These are phyloP conservation scores for Diachasma alloeum DNA, from an alignment of 1,140 invertebrate genomes.

Conservation along the genomic window DNA sequence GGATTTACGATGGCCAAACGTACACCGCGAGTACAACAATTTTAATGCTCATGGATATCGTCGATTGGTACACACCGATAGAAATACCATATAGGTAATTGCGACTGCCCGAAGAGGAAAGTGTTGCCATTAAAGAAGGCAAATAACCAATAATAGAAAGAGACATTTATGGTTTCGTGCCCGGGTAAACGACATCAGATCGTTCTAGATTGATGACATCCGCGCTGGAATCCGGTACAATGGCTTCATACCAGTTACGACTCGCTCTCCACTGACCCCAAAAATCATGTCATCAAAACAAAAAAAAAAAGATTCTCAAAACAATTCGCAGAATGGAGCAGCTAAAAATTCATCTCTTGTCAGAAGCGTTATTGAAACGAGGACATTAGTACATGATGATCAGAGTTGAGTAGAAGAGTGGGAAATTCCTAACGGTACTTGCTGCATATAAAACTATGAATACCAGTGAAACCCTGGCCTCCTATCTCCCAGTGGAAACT, in stretches of 20 bases:
- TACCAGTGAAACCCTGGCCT: not conserved
- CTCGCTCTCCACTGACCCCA: not conserved
- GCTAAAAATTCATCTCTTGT: not conserved
- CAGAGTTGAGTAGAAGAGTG: not conserved
- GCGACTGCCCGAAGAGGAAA: not conserved
- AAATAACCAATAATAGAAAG: not conserved
- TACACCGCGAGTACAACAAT: not conserved
- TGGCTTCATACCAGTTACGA: not conserved
- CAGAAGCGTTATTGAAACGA: not conserved
- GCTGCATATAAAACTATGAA: conserved; percentile 12
- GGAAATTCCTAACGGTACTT: not conserved
- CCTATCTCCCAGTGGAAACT: conserved; percentile 19
- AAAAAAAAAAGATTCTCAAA: too few species aligned
- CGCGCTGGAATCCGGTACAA: not conserved
- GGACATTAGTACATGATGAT: not conserved
- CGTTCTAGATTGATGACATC: not conserved
- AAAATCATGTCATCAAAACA: not conserved
- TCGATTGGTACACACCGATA: not conserved
- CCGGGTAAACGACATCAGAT: not conserved
- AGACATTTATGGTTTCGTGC: not conserved
- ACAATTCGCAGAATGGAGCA: not conserved
- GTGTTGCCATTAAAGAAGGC: not conserved
- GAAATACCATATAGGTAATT: not conserved
- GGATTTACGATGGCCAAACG: conserved; percentile 25
- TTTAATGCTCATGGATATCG: conserved; percentile 14